Conservation (phyloP, 2,113 vertebrate genomes). For the Tupaia tana region DNA sequence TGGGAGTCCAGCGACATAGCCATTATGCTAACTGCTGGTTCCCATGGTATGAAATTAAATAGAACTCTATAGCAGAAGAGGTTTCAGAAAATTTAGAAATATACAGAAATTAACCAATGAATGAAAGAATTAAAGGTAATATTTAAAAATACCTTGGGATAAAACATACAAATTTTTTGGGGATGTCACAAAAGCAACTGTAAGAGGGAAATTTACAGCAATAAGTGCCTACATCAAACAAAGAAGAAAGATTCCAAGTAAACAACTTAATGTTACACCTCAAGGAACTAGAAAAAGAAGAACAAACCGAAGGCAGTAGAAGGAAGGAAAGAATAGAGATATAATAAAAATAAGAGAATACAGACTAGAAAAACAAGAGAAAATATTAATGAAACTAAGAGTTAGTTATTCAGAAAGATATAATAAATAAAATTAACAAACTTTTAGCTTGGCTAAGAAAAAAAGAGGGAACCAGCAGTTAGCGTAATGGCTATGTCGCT, state of each 20-base stretch:
- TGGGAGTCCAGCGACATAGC: too few relatives aligned
- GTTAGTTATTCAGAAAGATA: neutral
- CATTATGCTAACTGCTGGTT: too few relatives aligned
- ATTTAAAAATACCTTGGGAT: neutral
- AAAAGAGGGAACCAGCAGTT: neutral
- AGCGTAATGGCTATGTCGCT: too few relatives aligned
- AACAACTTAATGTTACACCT: too few relatives aligned
- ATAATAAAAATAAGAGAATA: neutral
- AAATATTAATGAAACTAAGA: neutral
- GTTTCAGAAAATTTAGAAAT: neutral
- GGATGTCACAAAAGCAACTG: neutral
- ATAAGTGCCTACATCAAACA: too few relatives aligned
- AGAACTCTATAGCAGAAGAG: neutral
- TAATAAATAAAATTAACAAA: too few relatives aligned
- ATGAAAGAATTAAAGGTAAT: neutral
- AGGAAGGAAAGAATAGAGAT: neutral
- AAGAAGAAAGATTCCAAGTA: too few relatives aligned
- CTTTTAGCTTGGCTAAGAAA: too few relatives aligned
- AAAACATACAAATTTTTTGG: too few relatives aligned
- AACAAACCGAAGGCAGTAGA: neutral
- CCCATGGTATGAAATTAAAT: too few relatives aligned
- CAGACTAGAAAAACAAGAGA: neutral
- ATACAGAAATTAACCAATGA: neutral
- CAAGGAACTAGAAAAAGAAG: too few relatives aligned
- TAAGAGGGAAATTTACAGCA: neutral